phyloP scores from a whole-genome alignment of 1,140 invertebrate genomes.

The Protaetia brevitarsis region DNA sequence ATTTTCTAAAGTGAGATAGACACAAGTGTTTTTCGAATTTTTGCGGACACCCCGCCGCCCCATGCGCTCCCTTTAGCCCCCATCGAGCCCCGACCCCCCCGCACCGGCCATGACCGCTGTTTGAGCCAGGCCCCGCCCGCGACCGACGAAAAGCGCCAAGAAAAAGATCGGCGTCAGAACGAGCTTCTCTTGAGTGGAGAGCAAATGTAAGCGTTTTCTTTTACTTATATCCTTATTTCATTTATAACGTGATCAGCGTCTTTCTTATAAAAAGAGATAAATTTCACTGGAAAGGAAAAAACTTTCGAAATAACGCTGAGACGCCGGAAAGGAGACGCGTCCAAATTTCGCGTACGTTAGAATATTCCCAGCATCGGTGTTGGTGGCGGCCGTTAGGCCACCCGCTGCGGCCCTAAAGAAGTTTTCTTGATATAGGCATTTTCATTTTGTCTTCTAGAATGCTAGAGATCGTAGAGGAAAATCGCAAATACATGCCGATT shows the following conservation, averaged over 20 bases:
- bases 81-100: slow-evolving; percentile 27
- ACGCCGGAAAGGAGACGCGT: neutral
- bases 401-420: neutral
- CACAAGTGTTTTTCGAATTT: slow-evolving; percentile 39
- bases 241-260: slow-evolving; percentile 47
- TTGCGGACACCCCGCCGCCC: slow-evolving; percentile 30
- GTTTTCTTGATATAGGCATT: neutral
- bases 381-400: neutral
- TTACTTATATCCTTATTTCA: slow-evolving; percentile 48
- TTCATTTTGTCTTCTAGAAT: neutral
- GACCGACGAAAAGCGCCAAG: slow-evolving; percentile 3
- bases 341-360: neutral
- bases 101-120: slow-evolving; percentile 20
- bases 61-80: neutral
- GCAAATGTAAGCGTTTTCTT: slow-evolving; percentile 47
- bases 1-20: slow-evolving; percentile 52
- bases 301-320: slow-evolving; percentile 19
- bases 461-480: no score
- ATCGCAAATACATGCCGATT: no score
- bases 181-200: slow-evolving; percentile 30
- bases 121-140: slow-evolving; percentile 2
- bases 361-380: neutral
- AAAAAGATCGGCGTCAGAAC: slow-evolving; percentile 25
- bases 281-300: slow-evolving; percentile 34
- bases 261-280: slow-evolving; percentile 49